Conservation (phyloP, 2,113 vertebrate genomes). For the Ictidomys tridecemlineatus region DNA sequence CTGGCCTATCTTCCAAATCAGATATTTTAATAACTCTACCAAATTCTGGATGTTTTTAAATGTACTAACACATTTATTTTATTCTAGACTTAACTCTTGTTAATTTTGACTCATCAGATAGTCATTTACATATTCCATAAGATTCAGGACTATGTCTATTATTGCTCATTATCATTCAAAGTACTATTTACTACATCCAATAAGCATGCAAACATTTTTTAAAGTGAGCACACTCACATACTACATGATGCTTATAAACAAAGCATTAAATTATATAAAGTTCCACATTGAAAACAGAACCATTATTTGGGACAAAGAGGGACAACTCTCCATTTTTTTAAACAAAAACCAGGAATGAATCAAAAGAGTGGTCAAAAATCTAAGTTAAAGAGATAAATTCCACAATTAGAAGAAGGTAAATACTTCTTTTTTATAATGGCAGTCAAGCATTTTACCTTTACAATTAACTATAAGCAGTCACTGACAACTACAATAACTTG, state of each 20-base stretch:
- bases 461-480: conserved; percentile 19
- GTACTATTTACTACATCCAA: background rate
- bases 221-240: conserved; percentile 37
- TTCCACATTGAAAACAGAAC: background rate
- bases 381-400: background rate
- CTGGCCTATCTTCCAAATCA: background rate
- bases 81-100: background rate
- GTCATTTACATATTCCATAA: conserved; percentile 16
- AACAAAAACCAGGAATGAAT: conserved; percentile 36
- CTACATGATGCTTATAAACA: background rate
- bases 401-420: conserved; percentile 30
- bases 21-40: conserved; percentile 33
- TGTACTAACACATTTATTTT: conserved; percentile 51
- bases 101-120: conserved; percentile 58
- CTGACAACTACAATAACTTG: conserved; percentile 30
- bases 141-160: background rate
- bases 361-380: conserved; percentile 34
- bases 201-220: conserved; percentile 41
- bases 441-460: conserved; percentile 39
- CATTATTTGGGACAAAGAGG: background rate
- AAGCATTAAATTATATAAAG: conserved; percentile 45
- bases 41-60: conserved; percentile 5
- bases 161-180: background rate
- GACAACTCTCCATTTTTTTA: conserved; percentile 10
- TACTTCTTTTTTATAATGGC: background rate